Evolutionary conservation across 2,113 vertebrate species (phyloP), one percentile per base, ranked within the genome.

Genomic region (Ctenomys sociabilis): DNA sequence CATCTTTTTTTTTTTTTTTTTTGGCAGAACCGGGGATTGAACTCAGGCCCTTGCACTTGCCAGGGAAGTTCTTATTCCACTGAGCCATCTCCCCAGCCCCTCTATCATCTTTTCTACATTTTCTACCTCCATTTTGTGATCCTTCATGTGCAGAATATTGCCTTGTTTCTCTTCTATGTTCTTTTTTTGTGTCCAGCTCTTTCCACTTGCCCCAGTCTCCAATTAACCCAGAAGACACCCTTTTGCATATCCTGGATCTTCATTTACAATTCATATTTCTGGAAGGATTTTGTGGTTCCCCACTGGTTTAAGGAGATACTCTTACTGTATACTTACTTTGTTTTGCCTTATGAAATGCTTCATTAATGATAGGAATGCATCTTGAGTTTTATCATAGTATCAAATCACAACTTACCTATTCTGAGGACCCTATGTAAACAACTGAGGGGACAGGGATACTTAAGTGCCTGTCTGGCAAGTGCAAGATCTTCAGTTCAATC

Each of bases 161-260:
- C 43, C 5, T 40, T 90, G 19, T 57, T 32, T 88, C 22, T 70
- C n/a, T 5, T 92, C 70, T 0, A 10, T 28, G 3, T 0, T 93
- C n/a, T n/a, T 30, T 17, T 37, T 88, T 86, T 12, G 5, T 13
- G 52, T 30, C 63, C 8, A 45, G 45, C 30, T 2, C 30, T 95
- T 80, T 66, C 5, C 7, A 2, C 0, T 0, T 21, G 35, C 3
- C 3, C 30, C 28, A 6, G 3, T 87, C 1, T 37, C 66, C 17
- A 40, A 49, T 63, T 84, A 43, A 40, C 17, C 21, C 30, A 2
- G 16, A 81, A 43, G 1, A 30, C 5, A 59, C 10, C 9, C 11
- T 17, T 0, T 82, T 7, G 4, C 4, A 1, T 78, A 91, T 13
- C 30, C 92, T 5, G 3, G 87, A 13, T 91, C 32, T 83, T 70